phyloP scores from a whole-genome alignment of 2,888 invertebrate genomes.

The Polydrusus cervinus region DNA sequence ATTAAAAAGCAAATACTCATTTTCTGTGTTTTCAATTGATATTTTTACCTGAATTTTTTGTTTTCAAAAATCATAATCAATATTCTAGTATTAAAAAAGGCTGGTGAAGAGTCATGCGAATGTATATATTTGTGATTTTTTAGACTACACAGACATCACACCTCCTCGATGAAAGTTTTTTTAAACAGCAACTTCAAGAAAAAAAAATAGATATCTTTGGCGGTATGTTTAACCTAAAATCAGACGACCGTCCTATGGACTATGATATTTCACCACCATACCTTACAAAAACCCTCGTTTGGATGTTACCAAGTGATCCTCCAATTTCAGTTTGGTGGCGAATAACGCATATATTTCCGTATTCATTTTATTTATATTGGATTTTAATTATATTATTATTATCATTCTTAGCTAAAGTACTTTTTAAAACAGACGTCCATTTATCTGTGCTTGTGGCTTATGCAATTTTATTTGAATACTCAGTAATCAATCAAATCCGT shows the following conservation, averaged over 20 bases:
- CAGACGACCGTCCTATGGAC: background rate
- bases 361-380: background rate
- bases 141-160: too few relatives aligned
- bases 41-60: too few relatives aligned
- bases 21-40: too few relatives aligned
- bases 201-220: slow-evolving; percentile 9
- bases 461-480: slow-evolving; percentile 1
- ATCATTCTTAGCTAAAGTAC: background rate
- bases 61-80: too few relatives aligned
- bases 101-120: too few relatives aligned
- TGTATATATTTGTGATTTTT: background rate
- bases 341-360: background rate
- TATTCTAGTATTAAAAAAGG: too few relatives aligned
- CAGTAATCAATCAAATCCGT: background rate
- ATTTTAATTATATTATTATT: background rate
- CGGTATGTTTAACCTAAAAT: slow-evolving; percentile 4
- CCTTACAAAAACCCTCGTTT: background rate
- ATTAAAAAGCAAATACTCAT: too few relatives aligned
- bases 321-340: background rate
- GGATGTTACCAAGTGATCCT: background rate
- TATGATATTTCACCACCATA: slow-evolving; percentile 3
- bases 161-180: too few relatives aligned
- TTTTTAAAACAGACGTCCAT: background rate
- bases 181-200: background rate
- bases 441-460: background rate